Conservation (phyloP, 2,113 vertebrate genomes). For the Aleadryas rufinucha region DNA sequence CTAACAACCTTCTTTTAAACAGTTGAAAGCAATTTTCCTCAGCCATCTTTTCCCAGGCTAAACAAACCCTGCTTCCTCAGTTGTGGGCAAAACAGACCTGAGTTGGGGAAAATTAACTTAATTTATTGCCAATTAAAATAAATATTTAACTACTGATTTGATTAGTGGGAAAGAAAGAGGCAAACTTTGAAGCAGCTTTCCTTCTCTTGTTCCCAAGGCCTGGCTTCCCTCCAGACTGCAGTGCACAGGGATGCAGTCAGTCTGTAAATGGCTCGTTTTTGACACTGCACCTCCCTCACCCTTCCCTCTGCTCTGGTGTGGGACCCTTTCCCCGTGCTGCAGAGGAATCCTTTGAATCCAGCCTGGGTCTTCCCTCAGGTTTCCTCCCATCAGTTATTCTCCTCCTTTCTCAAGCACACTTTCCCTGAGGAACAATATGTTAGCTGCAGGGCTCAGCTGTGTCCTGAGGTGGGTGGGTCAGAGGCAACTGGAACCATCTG, state of each 20-base stretch:
- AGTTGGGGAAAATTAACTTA: neutral
- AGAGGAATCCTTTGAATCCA: neutral
- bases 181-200: neutral
- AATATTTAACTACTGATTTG: neutral
- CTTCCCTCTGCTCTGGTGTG: neutral
- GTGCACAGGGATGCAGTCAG: neutral
- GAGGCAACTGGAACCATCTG: fast-evolving
- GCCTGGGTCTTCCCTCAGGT: neutral
- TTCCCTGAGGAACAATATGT: neutral
- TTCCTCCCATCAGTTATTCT: neutral
- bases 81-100: neutral
- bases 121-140: neutral
- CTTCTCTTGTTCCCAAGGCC: neutral
- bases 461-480: fast-evolving
- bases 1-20: neutral
- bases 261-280: neutral
- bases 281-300: fast-evolving
- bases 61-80: neutral
- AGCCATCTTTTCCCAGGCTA: neutral
- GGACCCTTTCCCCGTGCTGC: neutral
- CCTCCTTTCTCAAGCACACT: neutral
- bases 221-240: neutral
- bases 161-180: neutral
- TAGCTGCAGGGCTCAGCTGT: neutral
- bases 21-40: neutral